Base-by-base conservation (phyloP, 2,888 invertebrate species). In the Philopedon plagiatum region DNA sequence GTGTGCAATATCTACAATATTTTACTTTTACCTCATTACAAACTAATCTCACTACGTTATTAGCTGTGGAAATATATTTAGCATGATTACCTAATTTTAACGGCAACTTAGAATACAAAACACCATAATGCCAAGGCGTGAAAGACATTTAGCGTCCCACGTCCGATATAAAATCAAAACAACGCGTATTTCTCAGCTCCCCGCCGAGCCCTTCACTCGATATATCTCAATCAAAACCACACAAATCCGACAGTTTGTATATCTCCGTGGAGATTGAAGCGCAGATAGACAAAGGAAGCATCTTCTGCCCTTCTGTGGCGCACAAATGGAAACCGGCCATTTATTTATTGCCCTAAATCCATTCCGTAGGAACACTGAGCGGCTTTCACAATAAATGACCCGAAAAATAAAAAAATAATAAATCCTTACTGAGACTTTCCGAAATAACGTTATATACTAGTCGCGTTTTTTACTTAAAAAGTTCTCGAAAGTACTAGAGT, bases 241-340 rank as follows among this genome's bases (percentile, higher is more conserved):
- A 78, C 78, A 79, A 78, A 79, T 80, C 80, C 80, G 81, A 81
- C 81, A 80, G 79, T 80, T 79, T 78, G 80, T 80, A 79, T 80
- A 77, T 79, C 77, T 80, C 79, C 78, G 73, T 72, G 71, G 77
- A 78, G 79, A 77, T 74, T 65, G 69, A 56, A 66, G 60, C 66
- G 76, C 71, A 78, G 78, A 80, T 79, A 79, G 79, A 79, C 79
- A 80, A 80, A 80, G 78, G 78, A 72, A 70, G 70, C 70, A 67
- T 73, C 73, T 73, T 68, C 76, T 70, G 72, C 75, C 77, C 76
- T 76, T 73, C 62, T 73, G 74, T 74, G 77, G 70, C 72, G 77
- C 79, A 74, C 80, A 78, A 78, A 79, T 80, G 79, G 79, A 79
- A 79, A 77, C 76, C 78, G 77, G 78, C 79, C 78, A 79, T 80